phyloP scores from a whole-genome alignment of 2,797 vertebrate species.

The Galagoides demidoff region DNA sequence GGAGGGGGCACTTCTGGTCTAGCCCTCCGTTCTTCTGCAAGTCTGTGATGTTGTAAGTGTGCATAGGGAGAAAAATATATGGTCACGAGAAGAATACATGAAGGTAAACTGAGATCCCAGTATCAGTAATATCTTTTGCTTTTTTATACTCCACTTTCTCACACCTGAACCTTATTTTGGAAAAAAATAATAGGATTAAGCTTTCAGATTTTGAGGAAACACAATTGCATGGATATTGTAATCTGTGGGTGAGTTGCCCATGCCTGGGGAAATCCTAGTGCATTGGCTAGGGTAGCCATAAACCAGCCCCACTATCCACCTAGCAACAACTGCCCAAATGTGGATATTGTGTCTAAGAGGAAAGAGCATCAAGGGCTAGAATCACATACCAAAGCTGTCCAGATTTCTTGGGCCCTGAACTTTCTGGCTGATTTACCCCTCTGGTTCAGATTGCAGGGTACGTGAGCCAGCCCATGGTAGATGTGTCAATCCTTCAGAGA shows the following conservation, averaged over 20 bases:
- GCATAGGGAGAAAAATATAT: not conserved
- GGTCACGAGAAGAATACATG: not conserved
- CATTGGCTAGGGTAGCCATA: not conserved
- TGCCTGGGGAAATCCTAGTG: not conserved
- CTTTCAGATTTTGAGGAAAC: conserved; percentile 15
- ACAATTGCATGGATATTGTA: not conserved
- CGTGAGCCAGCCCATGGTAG: conserved; percentile 97
- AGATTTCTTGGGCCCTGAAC: not conserved
- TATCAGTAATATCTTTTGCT: not conserved
- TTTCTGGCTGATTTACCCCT: not conserved
- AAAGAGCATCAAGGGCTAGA: not conserved
- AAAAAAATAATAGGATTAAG: not conserved
- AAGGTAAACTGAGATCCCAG: not conserved
- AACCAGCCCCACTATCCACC: not conserved
- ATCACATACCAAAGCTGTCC: not conserved
- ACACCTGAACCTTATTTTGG: not conserved
- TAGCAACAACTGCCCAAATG: not conserved
- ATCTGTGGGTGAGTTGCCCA: not conserved
- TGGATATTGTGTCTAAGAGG: not conserved
- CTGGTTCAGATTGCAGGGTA: conserved; percentile 94
- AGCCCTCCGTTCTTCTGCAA: not conserved
- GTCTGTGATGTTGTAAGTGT: not conserved
- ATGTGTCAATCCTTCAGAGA: conserved; percentile 97
- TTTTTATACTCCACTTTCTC: not conserved
- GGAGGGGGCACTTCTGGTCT: not conserved